A percentile compares a stretch with the other conserved stretches of the same genome.
phyloP scores from a whole-genome alignment of 2,888 invertebrate species.

The Drosophila paucipuncta region DNA sequence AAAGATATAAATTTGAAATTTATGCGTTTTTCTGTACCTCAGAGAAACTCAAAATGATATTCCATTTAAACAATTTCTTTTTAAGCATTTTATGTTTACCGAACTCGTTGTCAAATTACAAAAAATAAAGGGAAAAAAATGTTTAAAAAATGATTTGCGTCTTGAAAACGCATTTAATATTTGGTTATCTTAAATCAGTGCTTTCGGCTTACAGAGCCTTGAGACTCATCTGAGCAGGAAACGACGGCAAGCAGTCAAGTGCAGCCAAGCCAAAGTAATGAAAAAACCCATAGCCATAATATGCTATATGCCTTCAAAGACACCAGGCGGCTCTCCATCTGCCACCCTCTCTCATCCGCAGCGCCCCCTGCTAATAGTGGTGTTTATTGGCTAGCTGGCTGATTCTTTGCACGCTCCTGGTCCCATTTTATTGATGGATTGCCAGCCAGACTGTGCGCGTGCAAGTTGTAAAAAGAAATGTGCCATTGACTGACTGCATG shows the following conservation, averaged over 20 bases:
- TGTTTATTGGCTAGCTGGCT: conserved; percentile 52
- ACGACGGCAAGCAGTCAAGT: conserved; percentile 62
- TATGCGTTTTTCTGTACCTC: background rate
- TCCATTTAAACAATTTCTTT: too few species aligned
- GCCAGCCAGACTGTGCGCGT: conserved; percentile 46
- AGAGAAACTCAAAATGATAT: background rate
- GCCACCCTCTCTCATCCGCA: background rate
- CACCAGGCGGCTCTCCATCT: conserved; percentile 20
- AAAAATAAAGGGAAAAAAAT: background rate
- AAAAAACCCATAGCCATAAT: conserved; percentile 60
- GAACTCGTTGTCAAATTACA: background rate
- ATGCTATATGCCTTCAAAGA: conserved; percentile 18
- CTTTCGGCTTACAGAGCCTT: conserved; percentile 27
- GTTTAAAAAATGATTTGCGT: background rate
- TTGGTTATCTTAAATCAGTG: background rate
- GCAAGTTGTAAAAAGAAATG: conserved; percentile 48
- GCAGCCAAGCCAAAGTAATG: conserved; percentile 72
- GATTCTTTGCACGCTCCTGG: conserved; percentile 62
- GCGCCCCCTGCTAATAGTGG: background rate
- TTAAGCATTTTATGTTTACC: background rate
- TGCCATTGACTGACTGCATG: conserved; percentile 34
- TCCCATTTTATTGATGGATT: conserved; percentile 76
- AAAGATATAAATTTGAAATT: background rate
- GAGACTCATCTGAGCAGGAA: conserved; percentile 21
- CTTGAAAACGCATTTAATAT: background rate